Evolutionary conservation across 2,113 vertebrate genomes (phyloP).

Genomic region (human (Homo sapiens)): GRCh38 chr2:117735001-117735500

Average conservation of each 20-base stretch:
- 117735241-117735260: constrained; percentile 10
- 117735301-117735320: no score
- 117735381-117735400: no score
- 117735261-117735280: constrained; percentile 40
- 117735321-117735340: no score
- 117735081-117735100: neutral
- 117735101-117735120: neutral
- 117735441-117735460: no score
- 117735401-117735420: no score
- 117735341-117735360: no score
- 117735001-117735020: neutral
- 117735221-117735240: neutral
- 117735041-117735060: neutral
- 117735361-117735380: no score
- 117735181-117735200: neutral
- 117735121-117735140: neutral
- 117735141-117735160: neutral
- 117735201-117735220: neutral
- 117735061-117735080: neutral
- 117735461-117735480: no score
- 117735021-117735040: neutral
- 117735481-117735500: constrained; percentile 51
- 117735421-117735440: no score
- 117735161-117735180: neutral
- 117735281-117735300: no score